Conservation (phyloP, 1,140 invertebrate species). For the Lanistes nyassanus region DNA sequence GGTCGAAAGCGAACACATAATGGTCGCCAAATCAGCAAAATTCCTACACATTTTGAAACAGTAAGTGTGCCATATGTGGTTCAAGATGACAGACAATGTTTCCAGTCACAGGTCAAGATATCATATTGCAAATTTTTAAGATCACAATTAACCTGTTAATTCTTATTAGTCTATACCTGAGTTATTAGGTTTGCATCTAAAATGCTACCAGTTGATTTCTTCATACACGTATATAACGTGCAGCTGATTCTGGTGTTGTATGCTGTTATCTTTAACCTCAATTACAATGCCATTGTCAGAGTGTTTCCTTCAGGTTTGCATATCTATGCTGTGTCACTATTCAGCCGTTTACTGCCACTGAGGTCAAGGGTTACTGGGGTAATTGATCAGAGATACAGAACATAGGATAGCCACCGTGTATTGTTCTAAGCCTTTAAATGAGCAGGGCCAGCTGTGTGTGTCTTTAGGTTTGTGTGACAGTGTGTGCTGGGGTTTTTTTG, state of each 20-base stretch:
- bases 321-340: too few species aligned
- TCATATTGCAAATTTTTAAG: neutral
- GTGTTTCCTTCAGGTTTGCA: too few species aligned
- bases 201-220: neutral
- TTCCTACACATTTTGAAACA: neutral
- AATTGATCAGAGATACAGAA: neutral
- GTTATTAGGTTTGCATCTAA: neutral
- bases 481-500: too few species aligned
- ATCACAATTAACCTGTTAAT: neutral
- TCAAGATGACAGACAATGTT: neutral
- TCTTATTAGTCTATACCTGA: neutral
- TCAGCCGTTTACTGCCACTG: too few species aligned
- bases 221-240: too few species aligned
- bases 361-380: too few species aligned
- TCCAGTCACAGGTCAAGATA: neutral
- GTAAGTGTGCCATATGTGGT: neutral
- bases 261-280: too few species aligned
- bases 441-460: too few species aligned
- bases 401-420: neutral
- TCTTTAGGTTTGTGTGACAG: too few species aligned
- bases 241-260: too few species aligned
- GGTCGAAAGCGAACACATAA: conserved; percentile 18
- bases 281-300: too few species aligned
- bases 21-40: conserved; percentile 5
- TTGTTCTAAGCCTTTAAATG: neutral